phyloP scores from a whole-genome alignment of 2,797 vertebrate genomes.

The Argentina silus region DNA sequence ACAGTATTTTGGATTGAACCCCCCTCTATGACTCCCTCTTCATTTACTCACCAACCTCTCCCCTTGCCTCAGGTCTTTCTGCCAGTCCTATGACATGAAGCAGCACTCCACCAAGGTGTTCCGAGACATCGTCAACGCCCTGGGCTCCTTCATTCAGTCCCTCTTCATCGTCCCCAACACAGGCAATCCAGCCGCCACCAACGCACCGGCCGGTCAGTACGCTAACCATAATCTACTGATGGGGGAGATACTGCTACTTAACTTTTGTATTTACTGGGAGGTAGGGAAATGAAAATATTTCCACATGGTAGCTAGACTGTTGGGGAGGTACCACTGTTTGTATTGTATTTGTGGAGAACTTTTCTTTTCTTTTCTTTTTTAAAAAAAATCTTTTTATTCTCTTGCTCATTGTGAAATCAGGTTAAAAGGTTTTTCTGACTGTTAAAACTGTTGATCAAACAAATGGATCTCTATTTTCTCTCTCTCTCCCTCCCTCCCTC shows the following conservation, averaged over 20 bases:
- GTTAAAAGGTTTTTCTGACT: no score
- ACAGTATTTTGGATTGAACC: no score
- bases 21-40: background rate
- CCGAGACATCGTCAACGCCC: constrained; percentile 96
- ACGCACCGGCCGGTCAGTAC: constrained; percentile 84
- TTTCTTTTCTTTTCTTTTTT: no score
- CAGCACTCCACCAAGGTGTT: constrained; percentile 99
- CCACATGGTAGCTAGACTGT: background rate
- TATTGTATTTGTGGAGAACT: no score
- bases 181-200: constrained; percentile 77
- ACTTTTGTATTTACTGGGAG: background rate
- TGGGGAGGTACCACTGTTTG: no score
- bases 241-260: no score
- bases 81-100: constrained; percentile 99
- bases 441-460: no score
- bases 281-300: background rate
- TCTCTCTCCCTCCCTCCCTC: background rate
- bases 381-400: no score
- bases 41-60: background rate
- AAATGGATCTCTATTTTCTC: background rate
- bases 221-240: constrained; percentile 1
- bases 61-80: constrained; percentile 86
- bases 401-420: no score
- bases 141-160: constrained; percentile 98
- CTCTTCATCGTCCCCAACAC: constrained; percentile 90